A percentile compares a stretch with the other conserved stretches of the same genome.
Conservation (phyloP, 1,140 invertebrate genomes). For the Hylaeus anthracinus region DNA sequence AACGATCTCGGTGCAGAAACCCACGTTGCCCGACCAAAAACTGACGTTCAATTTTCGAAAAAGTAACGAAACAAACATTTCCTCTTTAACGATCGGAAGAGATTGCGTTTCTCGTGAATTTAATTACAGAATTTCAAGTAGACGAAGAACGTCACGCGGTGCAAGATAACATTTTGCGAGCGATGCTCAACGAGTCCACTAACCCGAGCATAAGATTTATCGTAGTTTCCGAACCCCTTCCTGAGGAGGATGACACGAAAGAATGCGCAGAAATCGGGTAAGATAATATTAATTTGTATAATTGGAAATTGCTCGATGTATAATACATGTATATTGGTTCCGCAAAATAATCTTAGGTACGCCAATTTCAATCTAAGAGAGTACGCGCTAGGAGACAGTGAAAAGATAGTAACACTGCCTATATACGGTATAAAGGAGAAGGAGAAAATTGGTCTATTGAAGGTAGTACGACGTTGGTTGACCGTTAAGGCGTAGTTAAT, state of each 20-base stretch:
- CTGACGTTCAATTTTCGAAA: slow-evolving; percentile 63
- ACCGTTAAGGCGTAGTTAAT: slow-evolving; percentile 13
- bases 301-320: background rate
- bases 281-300: slow-evolving; percentile 1
- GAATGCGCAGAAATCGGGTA: slow-evolving; percentile 75
- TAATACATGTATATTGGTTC: background rate
- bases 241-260: slow-evolving; percentile 63
- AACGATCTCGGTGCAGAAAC: slow-evolving; percentile 58
- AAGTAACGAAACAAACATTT: slow-evolving; percentile 41
- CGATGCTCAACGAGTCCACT: slow-evolving; percentile 64
- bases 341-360: slow-evolving; percentile 54
- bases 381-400: slow-evolving; percentile 56
- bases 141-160: slow-evolving; percentile 58
- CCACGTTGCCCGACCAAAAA: slow-evolving; percentile 40
- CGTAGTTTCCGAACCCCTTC: slow-evolving; percentile 70
- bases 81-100: too few species aligned
- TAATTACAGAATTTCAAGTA: slow-evolving; percentile 67
- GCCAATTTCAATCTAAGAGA: slow-evolving; percentile 72
- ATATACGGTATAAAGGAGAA: slow-evolving; percentile 46
- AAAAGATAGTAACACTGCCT: slow-evolving; percentile 57
- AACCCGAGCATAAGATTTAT: slow-evolving; percentile 71
- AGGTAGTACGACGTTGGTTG: slow-evolving; percentile 52
- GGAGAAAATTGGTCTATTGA: slow-evolving; percentile 68
- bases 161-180: slow-evolving; percentile 61
- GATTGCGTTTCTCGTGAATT: too few species aligned